phyloP scores from a whole-genome alignment of 2,888 invertebrate species.

The Rhimphoctona megacephalus region DNA sequence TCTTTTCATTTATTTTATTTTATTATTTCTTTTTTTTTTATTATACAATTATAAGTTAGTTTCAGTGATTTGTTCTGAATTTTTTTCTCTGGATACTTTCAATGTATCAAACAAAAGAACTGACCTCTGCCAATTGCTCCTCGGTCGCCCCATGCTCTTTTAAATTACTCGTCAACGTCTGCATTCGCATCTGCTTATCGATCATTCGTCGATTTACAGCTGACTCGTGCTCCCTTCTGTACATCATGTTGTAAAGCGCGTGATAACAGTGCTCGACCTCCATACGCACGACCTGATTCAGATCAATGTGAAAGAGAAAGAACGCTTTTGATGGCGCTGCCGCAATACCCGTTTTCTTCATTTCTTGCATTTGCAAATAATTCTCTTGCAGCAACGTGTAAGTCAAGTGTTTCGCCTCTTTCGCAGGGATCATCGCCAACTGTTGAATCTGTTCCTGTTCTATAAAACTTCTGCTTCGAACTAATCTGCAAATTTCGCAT shows the following conservation, averaged over 20 bases:
- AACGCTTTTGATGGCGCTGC: slow-evolving; percentile 93
- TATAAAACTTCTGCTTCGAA: slow-evolving; percentile 92
- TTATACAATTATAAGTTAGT: neutral
- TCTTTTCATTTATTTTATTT: neutral
- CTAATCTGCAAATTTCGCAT: slow-evolving; percentile 87
- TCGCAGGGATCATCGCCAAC: slow-evolving; percentile 96
- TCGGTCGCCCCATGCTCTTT: slow-evolving; percentile 91
- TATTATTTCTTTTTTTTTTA: neutral
- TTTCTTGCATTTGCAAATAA: slow-evolving; percentile 90
- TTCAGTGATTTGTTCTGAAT: too few species aligned
- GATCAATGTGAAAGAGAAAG: slow-evolving; percentile 91
- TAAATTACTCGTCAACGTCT: slow-evolving; percentile 92
- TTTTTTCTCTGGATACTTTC: neutral
- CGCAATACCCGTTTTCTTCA: slow-evolving; percentile 90
- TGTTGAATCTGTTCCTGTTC: slow-evolving; percentile 97
- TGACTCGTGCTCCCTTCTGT: slow-evolving; percentile 88
- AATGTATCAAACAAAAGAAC: slow-evolving; percentile 58
- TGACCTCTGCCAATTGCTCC: slow-evolving; percentile 92
- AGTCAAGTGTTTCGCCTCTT: slow-evolving; percentile 95
- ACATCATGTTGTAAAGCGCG: slow-evolving; percentile 89
- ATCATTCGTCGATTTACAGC: slow-evolving; percentile 91
- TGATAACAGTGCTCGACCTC: slow-evolving; percentile 90
- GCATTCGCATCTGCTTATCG: slow-evolving; percentile 94
- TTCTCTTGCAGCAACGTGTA: slow-evolving; percentile 94
- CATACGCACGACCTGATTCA: slow-evolving; percentile 89